phyloP scores from a whole-genome alignment of 2,888 invertebrate species.

The Latheticus oryzae region DNA sequence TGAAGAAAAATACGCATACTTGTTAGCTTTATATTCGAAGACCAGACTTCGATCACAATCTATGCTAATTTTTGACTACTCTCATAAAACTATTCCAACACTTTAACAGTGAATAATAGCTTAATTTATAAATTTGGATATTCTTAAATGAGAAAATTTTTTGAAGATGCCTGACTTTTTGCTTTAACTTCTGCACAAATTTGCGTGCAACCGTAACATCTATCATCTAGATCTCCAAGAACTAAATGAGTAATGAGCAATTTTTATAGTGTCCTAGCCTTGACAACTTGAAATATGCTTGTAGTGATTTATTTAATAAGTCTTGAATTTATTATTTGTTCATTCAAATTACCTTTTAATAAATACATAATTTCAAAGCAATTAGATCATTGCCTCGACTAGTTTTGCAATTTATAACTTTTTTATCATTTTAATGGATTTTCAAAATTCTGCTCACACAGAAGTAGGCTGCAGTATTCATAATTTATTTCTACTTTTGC shows the following conservation, averaged over 20 bases:
- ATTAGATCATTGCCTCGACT: too few relatives aligned
- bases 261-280: conserved; percentile 37
- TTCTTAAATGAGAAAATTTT: conserved; percentile 3
- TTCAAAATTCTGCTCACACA: too few relatives aligned
- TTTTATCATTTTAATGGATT: too few relatives aligned
- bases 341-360: conserved; percentile 6
- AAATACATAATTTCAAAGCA: conserved; percentile 15
- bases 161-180: conserved; percentile 4
- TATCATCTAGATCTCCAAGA: conserved; percentile 27
- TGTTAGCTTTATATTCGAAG: conserved; percentile 53
- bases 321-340: conserved; percentile 29
- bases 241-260: conserved; percentile 39
- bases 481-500: too few relatives aligned
- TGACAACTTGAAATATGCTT: conserved; percentile 37
- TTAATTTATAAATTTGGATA: conserved; percentile 32
- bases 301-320: conserved; percentile 35
- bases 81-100: conserved; percentile 23
- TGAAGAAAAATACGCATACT: conserved; percentile 55
- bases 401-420: too few relatives aligned
- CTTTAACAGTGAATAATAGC: conserved; percentile 33
- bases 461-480: too few relatives aligned
- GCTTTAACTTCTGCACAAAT: conserved; percentile 17
- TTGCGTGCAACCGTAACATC: conserved; percentile 34
- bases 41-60: conserved; percentile 57
- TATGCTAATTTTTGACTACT: conserved; percentile 42